Evolutionary conservation across 2,888 invertebrate genomes (phyloP).

Genomic region (Gonocerus acuteangulatus): DNA sequence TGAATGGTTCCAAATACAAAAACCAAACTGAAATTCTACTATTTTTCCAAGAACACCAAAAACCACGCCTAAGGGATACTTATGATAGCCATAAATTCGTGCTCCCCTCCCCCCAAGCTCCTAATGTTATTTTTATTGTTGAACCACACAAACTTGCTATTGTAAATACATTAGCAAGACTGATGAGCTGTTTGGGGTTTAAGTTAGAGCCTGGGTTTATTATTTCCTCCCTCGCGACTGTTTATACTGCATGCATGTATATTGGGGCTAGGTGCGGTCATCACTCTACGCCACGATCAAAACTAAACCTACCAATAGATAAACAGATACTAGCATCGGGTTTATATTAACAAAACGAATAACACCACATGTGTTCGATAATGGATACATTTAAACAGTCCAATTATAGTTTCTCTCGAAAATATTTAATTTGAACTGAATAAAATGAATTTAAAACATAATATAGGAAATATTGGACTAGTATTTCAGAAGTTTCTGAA

Average conservation of each 20-base stretch:
- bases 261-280: conserved; percentile 6
- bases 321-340: neutral
- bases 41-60: no score
- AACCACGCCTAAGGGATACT: no score
- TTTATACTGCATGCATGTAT: conserved; percentile 20
- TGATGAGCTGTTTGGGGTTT: conserved; percentile 16
- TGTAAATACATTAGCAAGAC: conserved; percentile 24
- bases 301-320: conserved; percentile 11
- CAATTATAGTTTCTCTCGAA: no score
- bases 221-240: conserved; percentile 5
- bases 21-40: no score
- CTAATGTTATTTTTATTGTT: conserved; percentile 23
- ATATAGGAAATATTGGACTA: no score
- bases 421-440: no score
- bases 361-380: conserved; percentile 23
- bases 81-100: no score
- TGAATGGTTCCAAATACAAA: no score
- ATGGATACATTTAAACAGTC: conserved; percentile 8
- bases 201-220: conserved; percentile 12
- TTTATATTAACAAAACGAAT: conserved; percentile 20
- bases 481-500: no score
- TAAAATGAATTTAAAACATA: no score
- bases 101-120: neutral
- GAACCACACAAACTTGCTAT: neutral
- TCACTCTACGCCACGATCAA: conserved; percentile 11